Evolutionary conservation across 2,888 invertebrate genomes (phyloP).

Genomic region (Gryllus longicercus): DNA sequence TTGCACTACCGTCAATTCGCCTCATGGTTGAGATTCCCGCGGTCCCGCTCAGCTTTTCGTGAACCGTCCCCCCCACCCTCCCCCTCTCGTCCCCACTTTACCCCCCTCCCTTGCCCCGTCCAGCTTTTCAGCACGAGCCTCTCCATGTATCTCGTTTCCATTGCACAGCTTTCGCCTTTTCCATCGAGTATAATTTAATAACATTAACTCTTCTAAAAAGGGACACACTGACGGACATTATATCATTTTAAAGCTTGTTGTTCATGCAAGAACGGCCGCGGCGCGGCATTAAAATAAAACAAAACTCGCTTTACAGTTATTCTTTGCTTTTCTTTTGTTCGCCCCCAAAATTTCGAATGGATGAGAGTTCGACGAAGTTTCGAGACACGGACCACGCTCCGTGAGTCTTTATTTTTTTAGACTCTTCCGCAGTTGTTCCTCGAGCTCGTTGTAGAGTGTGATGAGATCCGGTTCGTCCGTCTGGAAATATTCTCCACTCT

Average conservation of each 20-base stretch:
- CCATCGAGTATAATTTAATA: background rate
- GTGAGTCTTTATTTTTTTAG: background rate
- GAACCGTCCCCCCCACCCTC: no score
- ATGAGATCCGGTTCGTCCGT: background rate
- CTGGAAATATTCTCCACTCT: background rate
- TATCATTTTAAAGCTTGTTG: conserved; percentile 1
- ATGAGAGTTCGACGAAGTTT: background rate
- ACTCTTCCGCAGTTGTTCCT: background rate
- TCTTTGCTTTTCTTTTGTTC: background rate
- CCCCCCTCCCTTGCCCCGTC: no score
- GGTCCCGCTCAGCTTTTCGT: no score
- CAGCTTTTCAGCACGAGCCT: no score
- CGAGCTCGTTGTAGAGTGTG: background rate
- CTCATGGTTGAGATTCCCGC: no score
- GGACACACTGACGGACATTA: background rate
- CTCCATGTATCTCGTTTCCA: no score
- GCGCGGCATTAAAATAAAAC: background rate
- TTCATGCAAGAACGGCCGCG: conserved; percentile 17
- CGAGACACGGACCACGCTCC: background rate
- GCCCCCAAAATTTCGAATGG: background rate
- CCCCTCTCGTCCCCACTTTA: no score
- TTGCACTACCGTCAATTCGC: no score
- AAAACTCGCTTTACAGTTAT: background rate
- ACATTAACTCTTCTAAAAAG: background rate
- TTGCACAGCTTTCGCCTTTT: background rate